Conservation (phyloP, 2,797 vertebrate genomes). For the Kryptopterus vitreolus region DNA sequence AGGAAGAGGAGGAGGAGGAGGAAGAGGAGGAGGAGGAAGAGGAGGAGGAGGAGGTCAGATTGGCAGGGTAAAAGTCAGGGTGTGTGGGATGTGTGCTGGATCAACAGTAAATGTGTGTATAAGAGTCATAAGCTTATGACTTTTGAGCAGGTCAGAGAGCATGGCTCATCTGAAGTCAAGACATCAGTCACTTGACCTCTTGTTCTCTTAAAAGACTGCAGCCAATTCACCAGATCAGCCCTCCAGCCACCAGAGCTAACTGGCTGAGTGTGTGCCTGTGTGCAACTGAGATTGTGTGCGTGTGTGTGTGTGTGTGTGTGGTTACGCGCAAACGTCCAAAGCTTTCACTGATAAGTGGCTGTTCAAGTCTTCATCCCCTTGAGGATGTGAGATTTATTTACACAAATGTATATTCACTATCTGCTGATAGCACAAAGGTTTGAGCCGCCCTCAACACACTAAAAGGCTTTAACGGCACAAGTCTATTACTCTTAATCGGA, state of each 20-base stretch:
- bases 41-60: conserved; percentile 8
- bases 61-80: conserved; percentile 60
- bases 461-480: conserved; percentile 39
- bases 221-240: conserved; percentile 46
- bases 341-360: conserved; percentile 50
- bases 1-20: neutral
- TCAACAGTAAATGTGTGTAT: conserved; percentile 7
- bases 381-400: conserved; percentile 44
- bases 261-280: conserved; percentile 8
- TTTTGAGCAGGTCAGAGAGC: conserved; percentile 46
- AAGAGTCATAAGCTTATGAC: conserved; percentile 31
- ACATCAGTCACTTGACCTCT: conserved; percentile 53
- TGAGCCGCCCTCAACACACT: conserved; percentile 24
- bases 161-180: conserved; percentile 43
- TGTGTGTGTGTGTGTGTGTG: conserved; percentile 25
- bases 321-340: too few species aligned
- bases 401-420: conserved; percentile 44
- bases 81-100: conserved; percentile 8
- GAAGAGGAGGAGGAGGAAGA: neutral
- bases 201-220: conserved; percentile 46
- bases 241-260: conserved; percentile 39
- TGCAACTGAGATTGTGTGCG: neutral
- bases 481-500: conserved; percentile 47
- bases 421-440: conserved; percentile 38
- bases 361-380: conserved; percentile 32